Base-by-base conservation (phyloP, 2,888 invertebrate species). In the Drosophila vallismaia region DNA sequence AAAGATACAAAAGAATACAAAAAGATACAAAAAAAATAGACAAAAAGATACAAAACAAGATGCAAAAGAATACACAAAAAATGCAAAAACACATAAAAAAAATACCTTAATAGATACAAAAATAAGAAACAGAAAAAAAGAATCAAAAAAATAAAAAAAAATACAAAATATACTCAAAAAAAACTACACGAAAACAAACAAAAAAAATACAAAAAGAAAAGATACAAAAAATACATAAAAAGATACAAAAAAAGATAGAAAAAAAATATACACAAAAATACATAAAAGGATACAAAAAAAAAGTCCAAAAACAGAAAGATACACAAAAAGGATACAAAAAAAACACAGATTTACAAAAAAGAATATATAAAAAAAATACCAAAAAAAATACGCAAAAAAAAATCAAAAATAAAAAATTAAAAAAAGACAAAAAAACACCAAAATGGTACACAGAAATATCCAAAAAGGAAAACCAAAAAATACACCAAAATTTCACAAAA, bases 401-500 rank as follows among this genome's bases (percentile, higher is more conserved):
- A 52, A 62, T n/a, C n/a, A 19, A 44, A 19, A 52, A 44, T 38
- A 52, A 44, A 33, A 52, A 44, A 33, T 40, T 40, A 19, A 31
- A 40, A 12, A 10, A 63, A 31, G 12, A 40, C 62, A 33, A 62
- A 52, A 14, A 8, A 24, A 38, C 19, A 19, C 19, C 19, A 19
- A 31, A 40, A 12, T 8, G 63, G 28, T 19, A 40, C 62, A 33
- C 53, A 38, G 12, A 14, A 10, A 31, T 12, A 40, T 29, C 40
- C 26, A n/a, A n/a, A n/a, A n/a, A n/a, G n/a, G n/a, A n/a, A n/a
- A n/a, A n/a, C n/a, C n/a, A 19, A 48, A 38, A 19, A 19, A 19
- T 1, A 19, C 2, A 19, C 19, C 3, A 5, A 28, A n/a, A n/a
- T n/a, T n/a, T n/a, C n/a, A n/a, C n/a, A 28, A 36, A 56, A 29